Evolutionary conservation across 2,797 vertebrate genomes (phyloP).

Genomic region (Darevskia mixta): DNA sequence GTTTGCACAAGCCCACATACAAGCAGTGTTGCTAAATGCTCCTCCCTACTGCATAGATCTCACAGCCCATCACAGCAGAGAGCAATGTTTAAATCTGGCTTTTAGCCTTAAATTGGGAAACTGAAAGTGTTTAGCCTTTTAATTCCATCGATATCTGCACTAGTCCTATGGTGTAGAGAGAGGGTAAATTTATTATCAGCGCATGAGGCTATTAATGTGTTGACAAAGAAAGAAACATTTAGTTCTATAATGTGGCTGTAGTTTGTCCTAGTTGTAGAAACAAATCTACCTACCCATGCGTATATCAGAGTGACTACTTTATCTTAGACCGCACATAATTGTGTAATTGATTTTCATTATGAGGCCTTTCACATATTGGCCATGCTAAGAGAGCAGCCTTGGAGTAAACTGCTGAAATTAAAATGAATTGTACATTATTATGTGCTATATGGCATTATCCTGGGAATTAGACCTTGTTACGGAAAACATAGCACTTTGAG

Average conservation of each 20-base stretch:
- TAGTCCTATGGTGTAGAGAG: background rate
- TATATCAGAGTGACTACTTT: background rate
- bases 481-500: slow-evolving; percentile 18
- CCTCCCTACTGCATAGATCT: background rate
- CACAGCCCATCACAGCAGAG: background rate
- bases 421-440: background rate
- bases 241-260: slow-evolving; percentile 31
- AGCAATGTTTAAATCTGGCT: background rate
- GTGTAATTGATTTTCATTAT: slow-evolving; percentile 53
- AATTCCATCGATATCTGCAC: slow-evolving; percentile 37
- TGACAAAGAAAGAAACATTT: slow-evolving; percentile 41
- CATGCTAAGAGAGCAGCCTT: slow-evolving; percentile 4
- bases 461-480: background rate
- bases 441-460: background rate
- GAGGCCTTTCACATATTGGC: slow-evolving; percentile 32
- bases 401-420: slow-evolving; percentile 50
- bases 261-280: slow-evolving; percentile 14
- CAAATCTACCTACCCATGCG: slow-evolving; percentile 4
- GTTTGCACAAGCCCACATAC: background rate
- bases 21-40: background rate
- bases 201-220: slow-evolving; percentile 22
- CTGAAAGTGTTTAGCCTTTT: background rate
- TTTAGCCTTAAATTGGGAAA: background rate
- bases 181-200: slow-evolving; percentile 6
- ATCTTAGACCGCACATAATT: slow-evolving; percentile 40